phyloP scores from a whole-genome alignment of 2,113 vertebrate species.

The Setophaga coronata region DNA sequence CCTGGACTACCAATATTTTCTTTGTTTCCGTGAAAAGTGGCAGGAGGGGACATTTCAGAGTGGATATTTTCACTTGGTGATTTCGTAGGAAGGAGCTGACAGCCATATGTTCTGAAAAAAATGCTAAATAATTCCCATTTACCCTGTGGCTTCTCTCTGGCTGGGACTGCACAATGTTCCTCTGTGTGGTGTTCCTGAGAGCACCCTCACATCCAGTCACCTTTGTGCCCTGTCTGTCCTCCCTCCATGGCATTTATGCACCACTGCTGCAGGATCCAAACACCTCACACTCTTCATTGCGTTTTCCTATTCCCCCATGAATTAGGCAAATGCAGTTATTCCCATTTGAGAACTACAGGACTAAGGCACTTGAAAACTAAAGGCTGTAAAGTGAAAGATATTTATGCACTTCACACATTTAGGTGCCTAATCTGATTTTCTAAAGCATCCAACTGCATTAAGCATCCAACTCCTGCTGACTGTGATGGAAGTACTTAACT shows the following conservation, averaged over 20 bases:
- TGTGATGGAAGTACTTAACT: neutral
- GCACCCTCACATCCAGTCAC: neutral
- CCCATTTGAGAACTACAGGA: neutral
- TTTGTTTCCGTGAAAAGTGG: neutral
- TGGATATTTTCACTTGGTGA: neutral
- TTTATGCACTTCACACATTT: neutral
- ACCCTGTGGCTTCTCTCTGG: neutral
- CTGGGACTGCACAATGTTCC: neutral
- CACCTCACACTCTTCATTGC: neutral
- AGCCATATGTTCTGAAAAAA: neutral
- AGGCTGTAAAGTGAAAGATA: neutral
- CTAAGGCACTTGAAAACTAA: neutral
- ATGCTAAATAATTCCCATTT: neutral
- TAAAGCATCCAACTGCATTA: constrained; percentile 19
- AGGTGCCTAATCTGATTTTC: constrained; percentile 7
- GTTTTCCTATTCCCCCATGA: neutral
- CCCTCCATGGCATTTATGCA: neutral
- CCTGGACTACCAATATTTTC: neutral
- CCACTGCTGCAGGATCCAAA: neutral
- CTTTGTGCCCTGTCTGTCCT: neutral
- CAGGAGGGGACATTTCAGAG: neutral
- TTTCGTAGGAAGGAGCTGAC: neutral
- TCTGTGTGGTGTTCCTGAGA: neutral
- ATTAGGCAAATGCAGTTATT: neutral
- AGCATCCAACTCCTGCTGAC: neutral